Evolutionary conservation across 2,797 vertebrate species (phyloP).

Genomic region (Coendou prehensilis): DNA sequence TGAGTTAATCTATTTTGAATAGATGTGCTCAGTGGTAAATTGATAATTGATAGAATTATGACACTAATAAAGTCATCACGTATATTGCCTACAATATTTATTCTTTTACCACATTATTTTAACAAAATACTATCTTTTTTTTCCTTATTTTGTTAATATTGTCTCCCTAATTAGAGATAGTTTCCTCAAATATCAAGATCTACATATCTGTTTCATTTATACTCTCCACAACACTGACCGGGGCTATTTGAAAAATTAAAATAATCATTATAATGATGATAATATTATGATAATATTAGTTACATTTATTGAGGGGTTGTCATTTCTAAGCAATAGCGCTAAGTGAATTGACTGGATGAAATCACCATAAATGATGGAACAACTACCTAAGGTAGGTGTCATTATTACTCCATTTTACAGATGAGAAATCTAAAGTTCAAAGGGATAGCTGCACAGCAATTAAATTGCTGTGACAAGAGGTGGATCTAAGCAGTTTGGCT

Average conservation of each 20-base stretch:
- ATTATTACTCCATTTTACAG: background rate
- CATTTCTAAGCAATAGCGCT: background rate
- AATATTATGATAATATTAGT: background rate
- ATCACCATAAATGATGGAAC: background rate
- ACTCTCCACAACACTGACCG: background rate
- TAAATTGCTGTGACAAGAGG: background rate
- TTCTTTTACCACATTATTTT: background rate
- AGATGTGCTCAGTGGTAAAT: background rate
- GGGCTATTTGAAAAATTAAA: background rate
- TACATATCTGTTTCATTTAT: background rate
- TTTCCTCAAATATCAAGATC: background rate
- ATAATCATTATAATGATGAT: background rate
- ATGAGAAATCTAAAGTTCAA: background rate
- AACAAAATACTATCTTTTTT: background rate
- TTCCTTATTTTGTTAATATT: background rate
- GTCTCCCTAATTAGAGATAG: background rate
- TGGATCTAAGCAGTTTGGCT: background rate
- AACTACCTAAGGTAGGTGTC: background rate
- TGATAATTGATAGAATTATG: background rate
- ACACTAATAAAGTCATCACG: background rate
- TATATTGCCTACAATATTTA: background rate
- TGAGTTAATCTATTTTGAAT: background rate
- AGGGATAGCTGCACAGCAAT: no score
- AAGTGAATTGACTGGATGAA: background rate
- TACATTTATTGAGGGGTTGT: background rate